A percentile compares a stretch with the other conserved stretches of the same genome.
Conservation (phyloP, 1,140 invertebrate species). For the Cotesia typhae region DNA sequence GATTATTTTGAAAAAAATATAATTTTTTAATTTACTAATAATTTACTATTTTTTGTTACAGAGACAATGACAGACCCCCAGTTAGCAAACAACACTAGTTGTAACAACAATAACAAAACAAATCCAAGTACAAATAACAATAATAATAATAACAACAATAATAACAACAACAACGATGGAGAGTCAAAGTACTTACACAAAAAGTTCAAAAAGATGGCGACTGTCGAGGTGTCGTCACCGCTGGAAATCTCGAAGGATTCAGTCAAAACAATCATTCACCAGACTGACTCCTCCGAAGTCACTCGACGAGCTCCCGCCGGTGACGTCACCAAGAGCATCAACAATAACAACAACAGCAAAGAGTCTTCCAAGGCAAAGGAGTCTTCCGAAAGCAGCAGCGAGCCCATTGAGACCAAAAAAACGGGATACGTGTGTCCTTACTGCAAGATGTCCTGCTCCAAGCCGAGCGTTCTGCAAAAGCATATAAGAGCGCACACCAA, state of each 20-base stretch:
- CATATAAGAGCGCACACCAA: slow-evolving; percentile 93
- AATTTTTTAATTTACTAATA: no score
- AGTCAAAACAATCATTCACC: slow-evolving; percentile 34
- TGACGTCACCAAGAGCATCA: no score
- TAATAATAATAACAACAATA: slow-evolving; percentile 47
- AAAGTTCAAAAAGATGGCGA: slow-evolving; percentile 89
- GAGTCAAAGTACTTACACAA: slow-evolving; percentile 86
- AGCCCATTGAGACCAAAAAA: slow-evolving; percentile 59
- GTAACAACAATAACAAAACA: slow-evolving; percentile 51
- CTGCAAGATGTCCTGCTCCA: slow-evolving; percentile 87
- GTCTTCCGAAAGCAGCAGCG: slow-evolving; percentile 47
- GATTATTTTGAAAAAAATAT: no score
- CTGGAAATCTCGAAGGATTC: slow-evolving; percentile 47
- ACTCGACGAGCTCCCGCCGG: neutral
- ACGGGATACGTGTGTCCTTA: slow-evolving; percentile 81
- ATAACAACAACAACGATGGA: slow-evolving; percentile 69
- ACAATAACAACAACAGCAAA: slow-evolving; percentile 39
- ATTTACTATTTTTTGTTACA: slow-evolving; percentile 41
- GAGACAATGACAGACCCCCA: slow-evolving; percentile 65
- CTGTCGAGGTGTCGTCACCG: slow-evolving; percentile 58
- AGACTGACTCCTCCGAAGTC: slow-evolving; percentile 49
- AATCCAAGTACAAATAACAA: slow-evolving; percentile 52
- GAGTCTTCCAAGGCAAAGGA: slow-evolving; percentile 52
- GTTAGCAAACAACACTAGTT: slow-evolving; percentile 57
- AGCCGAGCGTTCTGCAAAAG: slow-evolving; percentile 93